Evolutionary conservation across 1,140 invertebrate genomes (phyloP).

Genomic region (Eupristina koningsbergeri): DNA sequence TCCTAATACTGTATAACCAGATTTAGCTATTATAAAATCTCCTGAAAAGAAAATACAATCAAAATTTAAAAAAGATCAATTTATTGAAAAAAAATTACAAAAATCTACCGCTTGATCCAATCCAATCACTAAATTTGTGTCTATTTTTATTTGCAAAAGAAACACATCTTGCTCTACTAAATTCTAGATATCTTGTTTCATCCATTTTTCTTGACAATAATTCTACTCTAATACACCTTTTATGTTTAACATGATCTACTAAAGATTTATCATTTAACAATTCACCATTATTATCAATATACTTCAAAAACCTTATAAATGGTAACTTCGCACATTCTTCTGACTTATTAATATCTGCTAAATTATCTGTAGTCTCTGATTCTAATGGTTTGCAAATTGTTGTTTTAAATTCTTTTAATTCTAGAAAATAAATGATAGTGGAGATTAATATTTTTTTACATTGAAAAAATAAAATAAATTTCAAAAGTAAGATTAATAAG

Average conservation of each 20-base stretch:
- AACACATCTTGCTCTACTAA: slow-evolving; percentile 72
- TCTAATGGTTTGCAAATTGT: slow-evolving; percentile 61
- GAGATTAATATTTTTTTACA: too few species aligned
- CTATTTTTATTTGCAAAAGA: slow-evolving; percentile 72
- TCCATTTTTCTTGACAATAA: slow-evolving; percentile 66
- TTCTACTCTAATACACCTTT: slow-evolving; percentile 68
- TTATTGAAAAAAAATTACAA: neutral
- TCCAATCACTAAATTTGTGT: slow-evolving; percentile 74
- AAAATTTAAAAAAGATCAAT: neutral
- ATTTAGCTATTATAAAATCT: slow-evolving; percentile 73
- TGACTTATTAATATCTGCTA: slow-evolving; percentile 47
- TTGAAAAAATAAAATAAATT: neutral
- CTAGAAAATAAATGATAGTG: slow-evolving; percentile 55
- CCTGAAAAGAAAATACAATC: slow-evolving; percentile 59
- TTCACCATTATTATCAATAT: slow-evolving; percentile 69
- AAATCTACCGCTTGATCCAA: slow-evolving; percentile 64
- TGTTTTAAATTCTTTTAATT: slow-evolving; percentile 65
- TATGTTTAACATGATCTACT: slow-evolving; percentile 66
- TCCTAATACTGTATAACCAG: slow-evolving; percentile 75
- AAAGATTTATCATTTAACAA: slow-evolving; percentile 59
- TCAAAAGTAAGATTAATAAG: neutral
- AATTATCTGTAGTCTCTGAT: slow-evolving; percentile 53
- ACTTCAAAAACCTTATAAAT: slow-evolving; percentile 59
- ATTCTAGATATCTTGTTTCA: slow-evolving; percentile 69
- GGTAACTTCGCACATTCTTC: slow-evolving; percentile 54